Evolutionary conservation across 2,888 invertebrate genomes (phyloP), one percentile per base, ranked within the genome.

Genomic region (Hylaea fasciaria): DNA sequence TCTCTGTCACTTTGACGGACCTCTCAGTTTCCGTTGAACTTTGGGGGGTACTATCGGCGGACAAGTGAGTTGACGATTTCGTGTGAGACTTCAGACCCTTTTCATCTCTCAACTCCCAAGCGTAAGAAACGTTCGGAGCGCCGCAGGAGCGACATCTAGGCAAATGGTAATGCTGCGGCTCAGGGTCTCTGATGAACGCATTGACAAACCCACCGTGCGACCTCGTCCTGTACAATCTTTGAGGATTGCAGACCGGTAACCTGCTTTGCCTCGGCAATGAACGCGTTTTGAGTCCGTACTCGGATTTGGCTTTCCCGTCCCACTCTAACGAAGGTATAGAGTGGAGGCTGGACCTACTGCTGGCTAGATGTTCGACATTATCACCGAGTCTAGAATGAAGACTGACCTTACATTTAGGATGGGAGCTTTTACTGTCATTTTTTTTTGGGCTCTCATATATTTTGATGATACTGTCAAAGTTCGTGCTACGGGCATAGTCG

Each of bases 141-240:
- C 87, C 85, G 35, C 87, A 89, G 7, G 86, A 86, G 0, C 71
- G 70, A 57, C 85, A 89, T 51, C 78, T 83, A 0, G 93, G 93
- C 0, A 92, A n/a, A 65, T 93, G 93, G 66, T 82, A 93, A 63
- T 93, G 92, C 0, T 40, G 62, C 0, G 92, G 93, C 39, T 85
- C 82, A 0, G 92, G 91, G 56, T 92, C 81, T 68, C 80, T 86
- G 0, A 89, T 73, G 49, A 77, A 85, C 0, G 86, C 76, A 68
- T 91, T 91, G 0, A 91, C 73, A 55, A 91, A 92, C 3, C 92
- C 89, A 16, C 89, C 78, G 48, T 91, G 87, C 0, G 92, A 92
- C 17, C 83, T 77, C 0, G 90, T 92, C 47, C 93, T 82, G 47
- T 83, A 91, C 3, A 91, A 61, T 9, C 65, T 80, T 9, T 55